phyloP scores from a whole-genome alignment of 2,113 vertebrate genomes.

The Sturnira hondurensis region DNA sequence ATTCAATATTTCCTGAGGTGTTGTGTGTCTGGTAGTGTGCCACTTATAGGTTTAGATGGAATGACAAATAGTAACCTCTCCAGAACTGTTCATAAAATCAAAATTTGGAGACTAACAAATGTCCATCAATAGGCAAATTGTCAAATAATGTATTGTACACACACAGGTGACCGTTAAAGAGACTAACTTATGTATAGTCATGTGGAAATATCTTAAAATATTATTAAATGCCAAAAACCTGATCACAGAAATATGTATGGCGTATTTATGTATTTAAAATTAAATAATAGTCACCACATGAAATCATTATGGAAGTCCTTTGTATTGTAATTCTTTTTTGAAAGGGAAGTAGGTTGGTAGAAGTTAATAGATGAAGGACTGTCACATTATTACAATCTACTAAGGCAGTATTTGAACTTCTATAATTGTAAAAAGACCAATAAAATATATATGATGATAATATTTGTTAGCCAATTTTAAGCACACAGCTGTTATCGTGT shows the following conservation, averaged over 20 bases:
- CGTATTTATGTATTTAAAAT: neutral
- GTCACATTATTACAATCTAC: neutral
- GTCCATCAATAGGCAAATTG: neutral
- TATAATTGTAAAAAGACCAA: neutral
- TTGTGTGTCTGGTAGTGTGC: neutral
- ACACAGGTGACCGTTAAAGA: neutral
- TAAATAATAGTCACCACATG: neutral
- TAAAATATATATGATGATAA: neutral
- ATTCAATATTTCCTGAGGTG: neutral
- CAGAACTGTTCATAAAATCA: neutral
- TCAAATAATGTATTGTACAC: neutral
- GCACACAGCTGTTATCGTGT: neutral
- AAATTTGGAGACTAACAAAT: neutral
- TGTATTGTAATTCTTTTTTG: neutral
- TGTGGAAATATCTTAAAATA: neutral
- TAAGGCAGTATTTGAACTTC: neutral
- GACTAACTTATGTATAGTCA: neutral
- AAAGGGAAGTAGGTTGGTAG: neutral
- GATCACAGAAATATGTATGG: neutral
- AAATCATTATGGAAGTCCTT: neutral
- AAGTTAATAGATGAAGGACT: neutral
- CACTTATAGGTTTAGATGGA: neutral
- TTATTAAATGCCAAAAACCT: neutral
- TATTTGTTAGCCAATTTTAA: neutral
- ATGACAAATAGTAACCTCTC: neutral